Conservation (phyloP, 2,797 vertebrate genomes). For the Telmatherina bonti region DNA sequence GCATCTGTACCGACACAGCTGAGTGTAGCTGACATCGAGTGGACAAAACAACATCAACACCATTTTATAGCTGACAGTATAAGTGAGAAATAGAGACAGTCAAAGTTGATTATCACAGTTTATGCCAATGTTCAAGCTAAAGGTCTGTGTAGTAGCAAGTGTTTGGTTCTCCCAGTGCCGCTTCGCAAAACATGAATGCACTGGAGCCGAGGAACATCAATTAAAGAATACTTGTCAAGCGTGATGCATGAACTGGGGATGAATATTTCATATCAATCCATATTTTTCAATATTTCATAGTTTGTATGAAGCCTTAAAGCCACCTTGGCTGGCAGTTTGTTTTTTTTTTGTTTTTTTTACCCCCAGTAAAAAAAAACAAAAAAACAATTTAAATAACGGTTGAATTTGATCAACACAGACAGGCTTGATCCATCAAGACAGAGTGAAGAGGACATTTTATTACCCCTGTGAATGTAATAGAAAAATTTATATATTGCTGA, state of each 20-base stretch:
- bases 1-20: conserved; percentile 28
- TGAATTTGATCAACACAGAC: conserved; percentile 14
- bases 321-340: neutral
- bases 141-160: conserved; percentile 3
- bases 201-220: conserved; percentile 2
- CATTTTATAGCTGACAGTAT: neutral
- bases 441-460: neutral
- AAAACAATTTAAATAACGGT: conserved; percentile 5
- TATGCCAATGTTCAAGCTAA: neutral
- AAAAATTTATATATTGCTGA: neutral
- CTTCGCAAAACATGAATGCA: neutral
- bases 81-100: conserved; percentile 1
- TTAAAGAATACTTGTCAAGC: conserved; percentile 16
- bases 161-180: neutral
- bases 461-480: neutral
- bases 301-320: conserved; percentile 10
- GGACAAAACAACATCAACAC: conserved; percentile 18
- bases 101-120: conserved; percentile 17
- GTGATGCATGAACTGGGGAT: conserved; percentile 7
- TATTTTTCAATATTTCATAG: conserved; percentile 21
- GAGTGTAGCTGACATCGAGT: conserved; percentile 18
- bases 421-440: neutral
- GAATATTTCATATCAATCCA: conserved; percentile 9
- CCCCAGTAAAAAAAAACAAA: conserved; percentile 6
- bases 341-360: too few species aligned